Conservation (phyloP, 2,113 vertebrate species). For the Gymnogyps californianus region DNA sequence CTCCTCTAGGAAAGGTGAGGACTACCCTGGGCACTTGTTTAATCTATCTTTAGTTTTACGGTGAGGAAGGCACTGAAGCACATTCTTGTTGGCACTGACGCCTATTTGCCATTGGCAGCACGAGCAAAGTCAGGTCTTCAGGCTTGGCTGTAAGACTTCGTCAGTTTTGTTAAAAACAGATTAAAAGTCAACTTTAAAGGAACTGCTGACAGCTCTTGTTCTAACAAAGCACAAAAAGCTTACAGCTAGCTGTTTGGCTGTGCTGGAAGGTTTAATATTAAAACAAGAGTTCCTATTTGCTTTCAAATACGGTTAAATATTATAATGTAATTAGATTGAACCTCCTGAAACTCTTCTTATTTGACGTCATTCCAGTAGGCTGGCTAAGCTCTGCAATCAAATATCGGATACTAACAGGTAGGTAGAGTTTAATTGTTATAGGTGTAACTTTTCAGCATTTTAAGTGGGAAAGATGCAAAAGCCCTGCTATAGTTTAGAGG, state of each 20-base stretch:
- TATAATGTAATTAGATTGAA: conserved; percentile 45
- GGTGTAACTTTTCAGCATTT: background rate
- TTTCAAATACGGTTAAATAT: conserved; percentile 67
- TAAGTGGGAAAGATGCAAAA: background rate
- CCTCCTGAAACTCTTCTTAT: background rate
- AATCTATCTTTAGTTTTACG: background rate
- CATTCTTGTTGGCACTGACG: background rate
- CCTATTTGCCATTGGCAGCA: background rate
- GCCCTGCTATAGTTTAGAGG: background rate
- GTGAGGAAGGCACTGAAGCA: background rate
- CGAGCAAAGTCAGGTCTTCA: background rate
- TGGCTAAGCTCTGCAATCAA: background rate
- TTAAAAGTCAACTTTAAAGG: background rate
- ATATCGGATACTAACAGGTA: background rate
- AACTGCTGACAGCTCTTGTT: background rate
- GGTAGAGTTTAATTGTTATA: background rate
- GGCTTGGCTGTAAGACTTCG: background rate
- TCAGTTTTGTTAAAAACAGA: background rate
- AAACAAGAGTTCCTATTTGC: background rate
- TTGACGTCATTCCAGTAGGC: conserved; percentile 22
- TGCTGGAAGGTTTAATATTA: conserved; percentile 58
- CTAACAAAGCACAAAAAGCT: background rate
- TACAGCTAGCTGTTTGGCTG: background rate
- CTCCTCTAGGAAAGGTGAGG: background rate
- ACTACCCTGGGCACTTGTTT: background rate